These are phyloP conservation scores for Vannuccia rotundouncinata DNA, from an alignment of 2,888 invertebrate species.

Conservation along the genomic window DNA sequence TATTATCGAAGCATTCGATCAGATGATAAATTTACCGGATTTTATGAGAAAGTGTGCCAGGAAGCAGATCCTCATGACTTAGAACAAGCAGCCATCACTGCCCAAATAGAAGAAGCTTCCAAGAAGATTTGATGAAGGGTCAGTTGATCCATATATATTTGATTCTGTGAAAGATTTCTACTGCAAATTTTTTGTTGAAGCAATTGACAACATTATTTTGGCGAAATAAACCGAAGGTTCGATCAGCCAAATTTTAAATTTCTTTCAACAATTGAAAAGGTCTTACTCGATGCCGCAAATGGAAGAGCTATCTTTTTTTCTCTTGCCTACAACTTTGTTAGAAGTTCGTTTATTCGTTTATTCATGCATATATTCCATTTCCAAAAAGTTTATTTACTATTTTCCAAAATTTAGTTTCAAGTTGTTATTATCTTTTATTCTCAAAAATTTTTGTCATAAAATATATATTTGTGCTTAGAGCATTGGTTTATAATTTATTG, in stretches of 20 bases:
- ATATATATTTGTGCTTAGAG: too few species aligned
- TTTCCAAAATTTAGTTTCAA: too few species aligned
- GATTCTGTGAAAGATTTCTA: conserved; percentile 26
- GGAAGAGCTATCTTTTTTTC: conserved; percentile 26
- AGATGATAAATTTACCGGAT: conserved; percentile 21
- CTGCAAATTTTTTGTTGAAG: conserved; percentile 17
- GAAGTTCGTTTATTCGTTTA: too few species aligned
- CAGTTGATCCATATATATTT: conserved; percentile 17
- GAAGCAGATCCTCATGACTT: conserved; percentile 23
- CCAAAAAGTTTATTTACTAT: too few species aligned
- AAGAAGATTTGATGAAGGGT: conserved; percentile 23
- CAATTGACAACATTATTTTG: conserved; percentile 19
- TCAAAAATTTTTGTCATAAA: too few species aligned
- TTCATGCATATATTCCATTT: too few species aligned
- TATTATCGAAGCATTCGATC: conserved; percentile 2
- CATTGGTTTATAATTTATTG: too few species aligned
- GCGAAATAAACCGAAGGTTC: conserved; percentile 24
- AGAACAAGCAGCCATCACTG: conserved; percentile 26
- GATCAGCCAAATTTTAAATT: conserved; percentile 20
- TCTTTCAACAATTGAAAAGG: conserved; percentile 26
- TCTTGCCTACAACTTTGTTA: too few species aligned
- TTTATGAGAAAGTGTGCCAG: conserved; percentile 26
- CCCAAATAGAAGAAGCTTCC: conserved; percentile 21
- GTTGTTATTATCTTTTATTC: too few species aligned
- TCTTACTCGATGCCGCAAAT: conserved; percentile 26